A percentile compares a stretch with the other conserved stretches of the same genome.
Evolutionary conservation across 2,888 invertebrate species (phyloP).

Genomic region (Hypselothyrea guttata): DNA sequence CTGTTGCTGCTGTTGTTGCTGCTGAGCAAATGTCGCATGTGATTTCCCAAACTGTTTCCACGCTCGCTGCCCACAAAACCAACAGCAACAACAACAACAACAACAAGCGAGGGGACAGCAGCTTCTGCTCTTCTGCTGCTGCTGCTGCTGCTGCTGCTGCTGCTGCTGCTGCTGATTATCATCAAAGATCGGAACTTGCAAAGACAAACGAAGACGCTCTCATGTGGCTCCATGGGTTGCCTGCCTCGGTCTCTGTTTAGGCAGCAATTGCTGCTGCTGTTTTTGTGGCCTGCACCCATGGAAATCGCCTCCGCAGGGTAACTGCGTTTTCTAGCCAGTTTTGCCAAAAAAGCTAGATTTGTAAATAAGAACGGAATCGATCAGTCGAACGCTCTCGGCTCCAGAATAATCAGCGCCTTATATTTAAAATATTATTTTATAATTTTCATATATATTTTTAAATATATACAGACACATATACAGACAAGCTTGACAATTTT

Average conservation of each 20-base stretch:
- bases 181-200: conserved; percentile 74
- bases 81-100: conserved; percentile 35
- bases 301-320: too few species aligned
- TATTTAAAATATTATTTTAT: too few species aligned
- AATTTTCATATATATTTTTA: too few species aligned
- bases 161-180: conserved; percentile 63
- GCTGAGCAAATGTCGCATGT: conserved; percentile 80
- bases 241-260: conserved; percentile 5
- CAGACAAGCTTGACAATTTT: too few species aligned
- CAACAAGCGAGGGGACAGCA: conserved; percentile 52
- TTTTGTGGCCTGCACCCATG: conserved; percentile 1
- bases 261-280: conserved; percentile 42
- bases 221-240: conserved; percentile 53
- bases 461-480: too few species aligned
- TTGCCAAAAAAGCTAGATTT: too few species aligned
- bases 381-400: too few species aligned
- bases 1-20: conserved; percentile 9
- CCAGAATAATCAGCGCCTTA: too few species aligned
- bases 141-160: conserved; percentile 47
- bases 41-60: conserved; percentile 82
- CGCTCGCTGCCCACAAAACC: conserved; percentile 82
- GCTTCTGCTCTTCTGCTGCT: conserved; percentile 42
- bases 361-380: too few species aligned
- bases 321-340: too few species aligned
- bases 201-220: conserved; percentile 74